A percentile compares a stretch with the other conserved stretches of the same genome.
phyloP scores from a whole-genome alignment of 1,140 invertebrate species.

The Listronotus bonariensis region DNA sequence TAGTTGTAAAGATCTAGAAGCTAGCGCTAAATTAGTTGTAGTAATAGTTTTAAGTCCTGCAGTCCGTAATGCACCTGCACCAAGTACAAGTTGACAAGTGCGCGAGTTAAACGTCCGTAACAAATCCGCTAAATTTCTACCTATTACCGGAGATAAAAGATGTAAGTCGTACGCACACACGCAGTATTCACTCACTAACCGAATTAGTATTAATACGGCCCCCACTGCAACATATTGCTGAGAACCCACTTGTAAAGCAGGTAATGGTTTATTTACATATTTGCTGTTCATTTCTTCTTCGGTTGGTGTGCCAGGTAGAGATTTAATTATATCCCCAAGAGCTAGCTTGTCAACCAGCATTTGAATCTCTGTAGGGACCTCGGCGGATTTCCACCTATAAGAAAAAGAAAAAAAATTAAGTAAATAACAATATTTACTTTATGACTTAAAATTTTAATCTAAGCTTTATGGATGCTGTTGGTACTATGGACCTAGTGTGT shows the following conservation, averaged over 20 bases:
- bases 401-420: not conserved
- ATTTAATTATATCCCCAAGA: constrained; percentile 53
- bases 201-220: constrained; percentile 80
- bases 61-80: constrained; percentile 91
- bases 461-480: too few species aligned
- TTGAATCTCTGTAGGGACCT: constrained; percentile 87
- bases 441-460: too few species aligned
- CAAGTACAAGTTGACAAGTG: constrained; percentile 91
- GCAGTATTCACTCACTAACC: constrained; percentile 91
- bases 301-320: constrained; percentile 44
- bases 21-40: constrained; percentile 90
- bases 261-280: constrained; percentile 47
- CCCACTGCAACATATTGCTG: constrained; percentile 87
- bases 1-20: constrained; percentile 83
- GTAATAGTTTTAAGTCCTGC: constrained; percentile 97
- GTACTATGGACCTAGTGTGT: too few species aligned
- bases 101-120: constrained; percentile 90
- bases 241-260: constrained; percentile 71
- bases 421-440: not conserved
- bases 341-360: constrained; percentile 77
- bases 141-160: constrained; percentile 68
- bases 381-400: constrained; percentile 82
- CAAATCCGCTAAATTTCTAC: constrained; percentile 84
- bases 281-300: constrained; percentile 41
- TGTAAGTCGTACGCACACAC: constrained; percentile 73